Conservation (phyloP, 1,140 invertebrate genomes). For the Phortica variegata region DNA sequence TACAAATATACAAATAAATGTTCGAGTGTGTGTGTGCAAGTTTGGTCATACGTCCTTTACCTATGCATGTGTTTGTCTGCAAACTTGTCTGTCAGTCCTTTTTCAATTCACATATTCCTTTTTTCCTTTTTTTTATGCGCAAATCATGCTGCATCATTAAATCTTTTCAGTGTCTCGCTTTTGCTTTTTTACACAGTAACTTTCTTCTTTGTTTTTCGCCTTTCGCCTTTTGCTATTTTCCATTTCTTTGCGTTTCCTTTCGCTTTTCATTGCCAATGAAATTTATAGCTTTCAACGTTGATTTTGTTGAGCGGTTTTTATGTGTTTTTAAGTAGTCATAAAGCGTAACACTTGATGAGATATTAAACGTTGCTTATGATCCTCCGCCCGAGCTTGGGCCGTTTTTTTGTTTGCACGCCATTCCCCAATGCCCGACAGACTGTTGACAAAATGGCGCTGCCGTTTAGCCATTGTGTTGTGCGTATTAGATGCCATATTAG, state of each 20-base stretch:
- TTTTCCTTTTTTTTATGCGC: conserved; percentile 41
- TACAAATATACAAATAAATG: too few species aligned
- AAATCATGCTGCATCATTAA: conserved; percentile 56
- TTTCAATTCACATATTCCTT: conserved; percentile 15
- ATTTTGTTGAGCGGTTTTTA: conserved; percentile 46
- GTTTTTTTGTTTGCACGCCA: too few species aligned
- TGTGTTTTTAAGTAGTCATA: conserved; percentile 53
- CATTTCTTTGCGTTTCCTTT: conserved; percentile 26
- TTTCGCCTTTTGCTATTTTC: conserved; percentile 10
- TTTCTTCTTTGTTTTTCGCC: too few species aligned
- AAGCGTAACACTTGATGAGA: conserved; percentile 53
- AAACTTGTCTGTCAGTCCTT: conserved; percentile 6
- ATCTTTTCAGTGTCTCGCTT: conserved; percentile 33
- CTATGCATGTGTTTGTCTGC: too few species aligned
- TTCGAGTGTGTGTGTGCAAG: too few species aligned
- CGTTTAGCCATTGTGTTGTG: too few species aligned
- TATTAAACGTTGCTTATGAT: conserved; percentile 43
- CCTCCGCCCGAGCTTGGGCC: background rate
- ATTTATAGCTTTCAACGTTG: conserved; percentile 52
- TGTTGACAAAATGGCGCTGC: too few species aligned
- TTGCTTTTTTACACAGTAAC: too few species aligned
- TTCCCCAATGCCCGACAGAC: too few species aligned
- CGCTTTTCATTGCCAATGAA: conserved; percentile 19
- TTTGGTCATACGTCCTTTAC: too few species aligned
- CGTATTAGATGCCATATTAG: too few species aligned